These are phyloP conservation scores for Chrysaora quinquecirrha DNA, from an alignment of 30 jellyfish, hydroid and myxozoan species.

Conservation along the genomic window DNA sequence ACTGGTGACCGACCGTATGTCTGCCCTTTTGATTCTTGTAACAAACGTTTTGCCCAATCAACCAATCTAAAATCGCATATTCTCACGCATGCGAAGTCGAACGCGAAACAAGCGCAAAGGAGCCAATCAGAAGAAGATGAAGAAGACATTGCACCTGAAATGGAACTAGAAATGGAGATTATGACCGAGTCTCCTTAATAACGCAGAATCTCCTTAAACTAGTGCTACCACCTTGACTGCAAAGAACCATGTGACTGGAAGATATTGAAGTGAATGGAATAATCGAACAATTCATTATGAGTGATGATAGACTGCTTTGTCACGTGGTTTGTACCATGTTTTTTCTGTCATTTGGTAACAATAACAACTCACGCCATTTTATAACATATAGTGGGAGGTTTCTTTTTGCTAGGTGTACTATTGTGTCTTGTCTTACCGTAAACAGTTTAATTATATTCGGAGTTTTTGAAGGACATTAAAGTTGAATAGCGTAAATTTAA, in stretches of 20 bases:
- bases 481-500: too few species aligned
- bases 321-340: background rate
- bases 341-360: background rate
- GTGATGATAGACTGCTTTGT: conserved; percentile 3
- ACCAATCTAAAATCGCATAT: conserved; percentile 97
- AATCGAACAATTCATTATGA: too few species aligned
- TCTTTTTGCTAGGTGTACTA: too few species aligned
- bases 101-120: conserved; percentile 85
- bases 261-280: background rate
- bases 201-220: background rate
- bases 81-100: conserved; percentile 97
- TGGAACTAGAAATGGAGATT: conserved; percentile 74
- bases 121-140: conserved; percentile 74
- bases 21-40: conserved; percentile 97
- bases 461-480: too few species aligned
- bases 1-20: conserved; percentile 99
- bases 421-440: too few species aligned
- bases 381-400: background rate
- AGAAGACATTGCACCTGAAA: conserved; percentile 75
- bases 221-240: background rate
- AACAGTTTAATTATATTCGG: too few species aligned
- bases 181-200: conserved; percentile 68
- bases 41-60: conserved; percentile 97
- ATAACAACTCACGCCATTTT: background rate
- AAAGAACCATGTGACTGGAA: background rate